Evolutionary conservation across 2,113 vertebrate species (phyloP).

Genomic region (Fregetta grallaria): DNA sequence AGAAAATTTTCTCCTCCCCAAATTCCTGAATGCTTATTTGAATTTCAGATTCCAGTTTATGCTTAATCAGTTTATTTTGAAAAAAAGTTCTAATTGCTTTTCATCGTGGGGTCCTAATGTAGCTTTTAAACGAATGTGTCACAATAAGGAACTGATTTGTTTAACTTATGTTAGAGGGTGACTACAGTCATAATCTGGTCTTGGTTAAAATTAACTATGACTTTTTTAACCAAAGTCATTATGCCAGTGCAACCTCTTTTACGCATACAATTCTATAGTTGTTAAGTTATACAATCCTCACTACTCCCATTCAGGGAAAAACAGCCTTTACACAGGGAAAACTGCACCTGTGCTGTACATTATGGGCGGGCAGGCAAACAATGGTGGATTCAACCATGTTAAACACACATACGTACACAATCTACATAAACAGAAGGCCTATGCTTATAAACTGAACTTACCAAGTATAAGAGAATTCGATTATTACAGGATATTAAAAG

Average conservation of each 20-base stretch:
- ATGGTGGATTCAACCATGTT: neutral
- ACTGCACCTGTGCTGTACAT: fast-evolving
- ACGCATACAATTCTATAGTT: neutral
- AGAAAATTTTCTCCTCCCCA: neutral
- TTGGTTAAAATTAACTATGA: neutral
- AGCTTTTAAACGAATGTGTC: neutral
- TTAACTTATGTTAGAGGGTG: neutral
- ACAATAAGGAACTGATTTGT: neutral
- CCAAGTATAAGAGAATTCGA: neutral
- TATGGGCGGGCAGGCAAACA: neutral
- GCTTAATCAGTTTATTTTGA: neutral
- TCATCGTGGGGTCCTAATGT: neutral
- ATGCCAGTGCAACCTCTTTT: neutral
- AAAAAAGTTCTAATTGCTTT: neutral
- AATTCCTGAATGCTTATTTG: neutral
- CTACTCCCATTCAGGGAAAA: neutral
- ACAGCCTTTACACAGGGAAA: neutral
- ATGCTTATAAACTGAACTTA: neutral
- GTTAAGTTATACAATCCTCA: neutral
- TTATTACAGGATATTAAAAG: neutral
- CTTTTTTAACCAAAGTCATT: neutral
- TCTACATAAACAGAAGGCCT: neutral
- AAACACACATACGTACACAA: neutral
- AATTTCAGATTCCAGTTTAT: neutral
- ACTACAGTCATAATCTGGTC: neutral